A percentile compares a stretch with the other conserved stretches of the same genome.
These are phyloP conservation scores for Hypena proboscidalis DNA, from an alignment of 2,888 invertebrate genomes.

Conservation along the genomic window DNA sequence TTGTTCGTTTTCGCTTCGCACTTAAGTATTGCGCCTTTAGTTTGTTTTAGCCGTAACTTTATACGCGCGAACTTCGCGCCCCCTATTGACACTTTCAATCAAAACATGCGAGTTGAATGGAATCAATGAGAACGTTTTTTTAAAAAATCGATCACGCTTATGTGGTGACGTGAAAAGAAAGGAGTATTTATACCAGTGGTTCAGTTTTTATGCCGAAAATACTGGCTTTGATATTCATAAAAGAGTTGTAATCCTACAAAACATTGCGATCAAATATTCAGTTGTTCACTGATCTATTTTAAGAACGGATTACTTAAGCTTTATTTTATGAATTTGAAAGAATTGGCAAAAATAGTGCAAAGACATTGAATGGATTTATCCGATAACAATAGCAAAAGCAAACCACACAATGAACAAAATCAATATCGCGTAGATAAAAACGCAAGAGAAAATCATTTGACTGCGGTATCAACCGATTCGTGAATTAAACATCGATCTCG, in stretches of 20 bases:
- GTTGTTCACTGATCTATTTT: too few species aligned
- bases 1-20: slow-evolving; percentile 82
- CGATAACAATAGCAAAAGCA: too few species aligned
- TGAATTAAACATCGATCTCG: slow-evolving; percentile 59
- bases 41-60: slow-evolving; percentile 77
- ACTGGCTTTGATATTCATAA: too few species aligned
- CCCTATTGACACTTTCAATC: slow-evolving; percentile 82
- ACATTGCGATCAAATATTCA: too few species aligned
- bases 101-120: slow-evolving; percentile 66
- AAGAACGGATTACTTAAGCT: too few species aligned
- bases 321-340: too few species aligned
- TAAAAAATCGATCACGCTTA: slow-evolving; percentile 19
- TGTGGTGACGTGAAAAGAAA: slow-evolving; percentile 1
- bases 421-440: too few species aligned
- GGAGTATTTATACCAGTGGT: background rate
- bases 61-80: slow-evolving; percentile 73
- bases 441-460: slow-evolving; percentile 11
- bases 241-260: too few species aligned
- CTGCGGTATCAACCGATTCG: slow-evolving; percentile 43
- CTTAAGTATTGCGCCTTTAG: slow-evolving; percentile 79
- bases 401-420: too few species aligned
- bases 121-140: slow-evolving; percentile 36
- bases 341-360: too few species aligned
- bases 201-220: too few species aligned
- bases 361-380: too few species aligned